phyloP scores from a whole-genome alignment of 1,140 invertebrate genomes.

The Eulimnadia texana region DNA sequence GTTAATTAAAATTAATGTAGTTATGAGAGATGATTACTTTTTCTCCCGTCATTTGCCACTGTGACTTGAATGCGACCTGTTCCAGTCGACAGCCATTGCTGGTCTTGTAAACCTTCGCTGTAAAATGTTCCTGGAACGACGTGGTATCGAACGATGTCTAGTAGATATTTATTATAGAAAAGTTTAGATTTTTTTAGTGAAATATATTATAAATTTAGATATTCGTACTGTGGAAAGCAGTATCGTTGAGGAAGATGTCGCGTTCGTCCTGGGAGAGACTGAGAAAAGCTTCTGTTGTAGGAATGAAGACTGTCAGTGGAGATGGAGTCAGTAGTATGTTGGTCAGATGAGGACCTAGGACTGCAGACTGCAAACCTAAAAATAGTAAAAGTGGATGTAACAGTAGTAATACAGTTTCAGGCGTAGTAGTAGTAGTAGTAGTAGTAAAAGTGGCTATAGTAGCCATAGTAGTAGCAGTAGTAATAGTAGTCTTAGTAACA shows the following conservation, averaged over 20 bases:
- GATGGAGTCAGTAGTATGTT: neutral
- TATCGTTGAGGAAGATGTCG: conserved; percentile 10
- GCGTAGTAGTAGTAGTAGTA: no score
- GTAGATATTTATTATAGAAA: conserved; percentile 6
- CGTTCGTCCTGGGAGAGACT: conserved; percentile 7
- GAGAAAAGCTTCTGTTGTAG: conserved; percentile 14
- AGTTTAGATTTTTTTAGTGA: neutral
- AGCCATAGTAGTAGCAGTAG: no score
- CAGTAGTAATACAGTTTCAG: no score
- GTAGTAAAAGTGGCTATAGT: no score
- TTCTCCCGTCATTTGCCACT: conserved; percentile 21
- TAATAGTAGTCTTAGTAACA: no score
- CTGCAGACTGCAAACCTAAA: conserved; percentile 10
- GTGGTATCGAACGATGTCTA: conserved; percentile 24
- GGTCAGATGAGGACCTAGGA: conserved; percentile 7
- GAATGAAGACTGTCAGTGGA: conserved; percentile 16
- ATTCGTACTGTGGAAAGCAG: conserved; percentile 6
- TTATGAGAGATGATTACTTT: conserved; percentile 18
- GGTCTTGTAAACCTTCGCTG: conserved; percentile 23
- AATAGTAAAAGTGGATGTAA: conserved; percentile 5
- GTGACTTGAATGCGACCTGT: conserved; percentile 20
- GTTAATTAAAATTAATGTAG: neutral
- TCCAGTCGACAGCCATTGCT: conserved; percentile 22
- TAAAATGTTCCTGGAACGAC: conserved; percentile 24
- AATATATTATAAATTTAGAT: neutral